Evolutionary conservation across 2,888 invertebrate genomes (phyloP).

Genomic region (Drosophila neoperkinsi): DNA sequence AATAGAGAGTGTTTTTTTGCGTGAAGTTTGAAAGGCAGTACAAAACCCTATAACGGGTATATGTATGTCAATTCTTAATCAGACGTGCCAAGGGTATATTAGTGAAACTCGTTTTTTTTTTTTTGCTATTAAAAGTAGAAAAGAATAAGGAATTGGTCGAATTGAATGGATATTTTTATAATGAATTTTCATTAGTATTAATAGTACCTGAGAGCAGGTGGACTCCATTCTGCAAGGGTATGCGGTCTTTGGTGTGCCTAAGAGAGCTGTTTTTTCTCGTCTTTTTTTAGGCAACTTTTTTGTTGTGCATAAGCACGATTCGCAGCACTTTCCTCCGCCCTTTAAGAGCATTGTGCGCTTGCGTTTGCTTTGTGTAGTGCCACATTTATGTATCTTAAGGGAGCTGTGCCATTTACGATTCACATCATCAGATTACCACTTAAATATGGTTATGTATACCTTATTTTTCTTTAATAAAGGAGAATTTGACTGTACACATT

Average conservation of each 20-base stretch:
- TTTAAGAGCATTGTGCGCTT: not conserved
- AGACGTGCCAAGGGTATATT: not conserved
- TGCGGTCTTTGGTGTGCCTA: not conserved
- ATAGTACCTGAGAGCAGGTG: not conserved
- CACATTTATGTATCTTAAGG: conserved; percentile 65
- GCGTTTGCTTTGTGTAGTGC: conserved; percentile 15
- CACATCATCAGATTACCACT: conserved; percentile 32
- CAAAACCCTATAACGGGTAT: not conserved
- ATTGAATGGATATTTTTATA: not conserved
- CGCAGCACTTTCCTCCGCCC: not conserved
- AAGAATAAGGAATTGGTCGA: not conserved
- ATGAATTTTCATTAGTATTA: not conserved
- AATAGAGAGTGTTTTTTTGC: not conserved
- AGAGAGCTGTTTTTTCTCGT: not conserved
- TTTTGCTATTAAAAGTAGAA: not conserved
- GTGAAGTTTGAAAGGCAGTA: not conserved
- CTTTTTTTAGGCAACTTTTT: conserved; percentile 5
- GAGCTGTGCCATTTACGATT: conserved; percentile 60
- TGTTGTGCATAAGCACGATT: conserved; percentile 41
- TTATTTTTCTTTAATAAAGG: conserved; percentile 7
- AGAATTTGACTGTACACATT: not conserved
- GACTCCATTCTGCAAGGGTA: not conserved
- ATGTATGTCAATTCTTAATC: not conserved
- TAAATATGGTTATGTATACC: conserved; percentile 16
- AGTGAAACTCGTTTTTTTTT: not conserved